Evolutionary conservation across 2,113 vertebrate species (phyloP).

Genomic region (Prochilodus magdalenae): DNA sequence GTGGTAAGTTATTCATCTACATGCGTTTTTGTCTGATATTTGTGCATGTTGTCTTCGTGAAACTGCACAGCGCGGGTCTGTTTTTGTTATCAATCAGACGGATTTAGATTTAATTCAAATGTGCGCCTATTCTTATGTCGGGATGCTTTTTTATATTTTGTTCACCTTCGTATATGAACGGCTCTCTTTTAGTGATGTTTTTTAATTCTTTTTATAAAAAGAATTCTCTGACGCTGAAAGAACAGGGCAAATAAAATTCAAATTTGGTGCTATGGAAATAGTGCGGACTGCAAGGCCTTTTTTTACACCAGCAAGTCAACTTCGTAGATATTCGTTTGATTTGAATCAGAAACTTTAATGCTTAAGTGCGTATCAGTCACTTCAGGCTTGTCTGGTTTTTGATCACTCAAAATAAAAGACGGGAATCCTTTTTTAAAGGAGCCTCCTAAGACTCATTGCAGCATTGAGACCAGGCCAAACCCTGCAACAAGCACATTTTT

Average conservation of each 20-base stretch:
- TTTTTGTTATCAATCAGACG: neutral
- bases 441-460: constrained; percentile 63
- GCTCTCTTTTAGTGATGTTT: neutral
- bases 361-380: neutral
- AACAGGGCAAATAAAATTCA: constrained; percentile 3
- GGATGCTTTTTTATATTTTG: neutral
- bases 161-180: neutral
- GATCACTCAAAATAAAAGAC: constrained; percentile 13
- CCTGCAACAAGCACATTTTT: constrained; percentile 64
- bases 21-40: constrained; percentile 8
- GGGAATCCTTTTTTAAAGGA: constrained; percentile 61
- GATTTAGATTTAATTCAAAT: constrained; percentile 26
- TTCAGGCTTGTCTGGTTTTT: neutral
- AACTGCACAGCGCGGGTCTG: neutral
- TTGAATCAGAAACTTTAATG: constrained; percentile 15
- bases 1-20: constrained; percentile 44
- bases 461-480: constrained; percentile 73
- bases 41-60: neutral
- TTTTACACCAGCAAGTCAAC: neutral
- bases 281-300: neutral
- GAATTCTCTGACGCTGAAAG: neutral
- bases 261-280: neutral
- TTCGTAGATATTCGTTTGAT: neutral
- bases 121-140: neutral
- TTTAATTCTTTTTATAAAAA: neutral